Conservation (phyloP, 2,113 vertebrate genomes). For the Leucoraja erinaceus region DNA sequence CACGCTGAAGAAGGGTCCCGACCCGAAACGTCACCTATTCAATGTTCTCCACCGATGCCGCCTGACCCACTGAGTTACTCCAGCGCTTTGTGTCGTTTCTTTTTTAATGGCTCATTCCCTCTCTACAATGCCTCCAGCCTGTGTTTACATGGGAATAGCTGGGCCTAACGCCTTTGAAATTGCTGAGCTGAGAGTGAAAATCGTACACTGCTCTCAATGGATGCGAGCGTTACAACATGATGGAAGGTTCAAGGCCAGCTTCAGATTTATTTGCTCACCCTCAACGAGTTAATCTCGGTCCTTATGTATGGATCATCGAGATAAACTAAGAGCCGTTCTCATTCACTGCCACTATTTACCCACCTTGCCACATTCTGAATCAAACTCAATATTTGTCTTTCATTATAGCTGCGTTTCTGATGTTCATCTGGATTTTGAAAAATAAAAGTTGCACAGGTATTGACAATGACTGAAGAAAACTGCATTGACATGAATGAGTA, state of each 20-base stretch:
- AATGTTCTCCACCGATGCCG: no score
- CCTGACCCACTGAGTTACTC: no score
- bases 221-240: not conserved
- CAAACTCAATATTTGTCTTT: slow-evolving; percentile 24
- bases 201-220: not conserved
- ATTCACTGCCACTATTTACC: not conserved
- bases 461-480: slow-evolving; percentile 1
- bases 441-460: slow-evolving; percentile 12
- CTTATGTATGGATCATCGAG: not conserved
- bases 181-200: not conserved
- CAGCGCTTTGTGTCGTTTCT: no score
- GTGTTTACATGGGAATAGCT: not conserved
- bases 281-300: not conserved
- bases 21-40: no score
- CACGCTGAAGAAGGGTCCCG: no score
- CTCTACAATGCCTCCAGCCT: not conserved
- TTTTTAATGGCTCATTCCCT: not conserved
- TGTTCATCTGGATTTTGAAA: not conserved
- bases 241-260: not conserved
- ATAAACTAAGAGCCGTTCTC: not conserved
- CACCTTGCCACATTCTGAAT: slow-evolving; percentile 2
- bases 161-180: not conserved
- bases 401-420: not conserved
- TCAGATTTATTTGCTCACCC: not conserved
- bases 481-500: not conserved